These are phyloP conservation scores for Andrena trimmerana DNA, from an alignment of 2,888 invertebrate species.

Conservation along the genomic window DNA sequence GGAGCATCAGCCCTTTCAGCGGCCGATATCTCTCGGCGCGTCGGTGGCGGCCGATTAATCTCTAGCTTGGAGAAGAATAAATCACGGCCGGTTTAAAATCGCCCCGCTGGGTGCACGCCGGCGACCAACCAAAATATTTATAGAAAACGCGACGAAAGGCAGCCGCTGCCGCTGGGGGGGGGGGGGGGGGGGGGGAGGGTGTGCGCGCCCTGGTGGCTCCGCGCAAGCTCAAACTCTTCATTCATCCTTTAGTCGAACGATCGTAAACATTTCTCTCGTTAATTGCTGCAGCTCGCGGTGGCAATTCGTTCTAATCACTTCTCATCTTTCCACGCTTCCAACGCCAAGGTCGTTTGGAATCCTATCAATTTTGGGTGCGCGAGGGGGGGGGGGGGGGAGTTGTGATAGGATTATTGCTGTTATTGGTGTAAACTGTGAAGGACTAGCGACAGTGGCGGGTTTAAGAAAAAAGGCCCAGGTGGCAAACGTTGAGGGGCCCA, in stretches of 20 bases:
- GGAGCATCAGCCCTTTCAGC: constrained; percentile 49
- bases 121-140: constrained; percentile 45
- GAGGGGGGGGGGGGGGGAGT: no score
- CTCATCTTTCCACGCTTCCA: no score
- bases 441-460: no score
- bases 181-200: constrained; percentile 6
- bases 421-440: no score
- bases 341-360: no score
- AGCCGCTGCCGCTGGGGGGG: constrained; percentile 8
- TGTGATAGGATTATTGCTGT: no score
- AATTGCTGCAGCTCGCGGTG: constrained; percentile 23
- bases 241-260: constrained; percentile 47
- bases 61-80: constrained; percentile 45
- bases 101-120: not conserved
- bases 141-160: constrained; percentile 36
- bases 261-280: constrained; percentile 44
- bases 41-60: constrained; percentile 52
- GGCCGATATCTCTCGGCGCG: constrained; percentile 44
- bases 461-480: no score
- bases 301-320: constrained; percentile 9
- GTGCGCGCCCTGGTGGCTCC: not conserved
- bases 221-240: constrained; percentile 13
- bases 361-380: no score
- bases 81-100: constrained; percentile 42
- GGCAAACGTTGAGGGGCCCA: no score